phyloP scores from a whole-genome alignment of 2,113 vertebrate genomes.

The Onychorhynchus coronatus region DNA sequence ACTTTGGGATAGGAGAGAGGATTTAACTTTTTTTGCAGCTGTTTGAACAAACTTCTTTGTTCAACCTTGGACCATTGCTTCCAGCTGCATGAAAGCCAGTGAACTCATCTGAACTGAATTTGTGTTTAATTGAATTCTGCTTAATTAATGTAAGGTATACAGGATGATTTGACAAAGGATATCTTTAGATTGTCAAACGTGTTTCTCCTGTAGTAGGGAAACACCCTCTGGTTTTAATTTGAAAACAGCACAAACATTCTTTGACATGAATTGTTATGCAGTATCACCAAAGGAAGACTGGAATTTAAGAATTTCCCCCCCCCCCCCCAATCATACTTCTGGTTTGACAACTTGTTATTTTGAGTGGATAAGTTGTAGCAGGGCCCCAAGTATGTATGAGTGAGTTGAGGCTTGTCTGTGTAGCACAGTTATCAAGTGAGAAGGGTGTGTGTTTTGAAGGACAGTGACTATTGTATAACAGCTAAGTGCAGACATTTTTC shows the following conservation, averaged over 20 bases:
- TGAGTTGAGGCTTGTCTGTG: neutral
- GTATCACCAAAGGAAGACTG: neutral
- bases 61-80: neutral
- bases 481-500: neutral
- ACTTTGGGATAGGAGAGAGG: neutral
- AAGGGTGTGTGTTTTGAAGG: neutral
- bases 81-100: neutral
- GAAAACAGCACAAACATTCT: neutral
- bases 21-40: neutral
- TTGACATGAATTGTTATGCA: neutral
- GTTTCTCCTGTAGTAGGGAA: neutral
- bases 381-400: fast-evolving
- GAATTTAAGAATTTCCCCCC: neutral
- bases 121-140: neutral
- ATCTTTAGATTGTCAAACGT: neutral
- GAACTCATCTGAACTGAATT: neutral
- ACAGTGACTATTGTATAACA: neutral
- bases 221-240: neutral
- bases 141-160: neutral
- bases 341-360: neutral
- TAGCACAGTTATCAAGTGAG: neutral
- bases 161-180: neutral
- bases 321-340: neutral
- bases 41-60: neutral
- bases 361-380: neutral